Evolutionary conservation across 2,888 invertebrate species (phyloP).

Genomic region (Nebria salina): DNA sequence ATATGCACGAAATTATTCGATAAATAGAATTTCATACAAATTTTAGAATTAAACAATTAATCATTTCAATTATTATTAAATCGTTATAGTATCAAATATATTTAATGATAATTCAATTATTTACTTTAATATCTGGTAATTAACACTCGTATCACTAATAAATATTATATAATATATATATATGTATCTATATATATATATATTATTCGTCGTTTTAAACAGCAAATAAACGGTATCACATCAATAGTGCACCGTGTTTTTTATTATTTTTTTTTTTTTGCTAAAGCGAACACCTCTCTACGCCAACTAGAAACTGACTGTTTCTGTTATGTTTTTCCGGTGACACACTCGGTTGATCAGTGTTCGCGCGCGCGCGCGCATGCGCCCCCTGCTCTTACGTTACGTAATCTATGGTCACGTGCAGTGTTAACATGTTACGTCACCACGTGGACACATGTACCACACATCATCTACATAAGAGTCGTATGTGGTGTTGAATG

Average conservation of each 20-base stretch:
- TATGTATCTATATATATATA: too few relatives aligned
- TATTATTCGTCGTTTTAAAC: neutral
- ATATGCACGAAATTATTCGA: neutral
- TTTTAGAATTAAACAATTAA: too few relatives aligned
- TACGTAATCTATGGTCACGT: constrained; percentile 34
- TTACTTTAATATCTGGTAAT: too few relatives aligned
- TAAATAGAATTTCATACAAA: too few relatives aligned
- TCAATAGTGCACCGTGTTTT: neutral
- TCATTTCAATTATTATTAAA: too few relatives aligned
- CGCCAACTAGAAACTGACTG: neutral
- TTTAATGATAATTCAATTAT: too few relatives aligned
- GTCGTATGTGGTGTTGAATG: neutral
- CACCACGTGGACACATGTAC: constrained; percentile 21
- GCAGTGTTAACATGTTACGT: constrained; percentile 22
- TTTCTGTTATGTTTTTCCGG: neutral
- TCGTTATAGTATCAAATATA: too few relatives aligned
- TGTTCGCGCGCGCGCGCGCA: constrained; percentile 13
- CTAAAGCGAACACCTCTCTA: neutral
- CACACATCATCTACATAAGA: neutral
- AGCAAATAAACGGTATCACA: neutral
- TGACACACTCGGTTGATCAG: neutral
- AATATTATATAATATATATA: too few relatives aligned
- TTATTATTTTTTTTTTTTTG: neutral
- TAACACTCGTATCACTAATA: too few relatives aligned
- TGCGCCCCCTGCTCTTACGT: neutral